Percentiles rank a stretch among this genome's conserved stretches.
These are phyloP conservation scores for Phengaris alcon DNA, from an alignment of 2,888 invertebrate genomes.

Conservation along the genomic window DNA sequence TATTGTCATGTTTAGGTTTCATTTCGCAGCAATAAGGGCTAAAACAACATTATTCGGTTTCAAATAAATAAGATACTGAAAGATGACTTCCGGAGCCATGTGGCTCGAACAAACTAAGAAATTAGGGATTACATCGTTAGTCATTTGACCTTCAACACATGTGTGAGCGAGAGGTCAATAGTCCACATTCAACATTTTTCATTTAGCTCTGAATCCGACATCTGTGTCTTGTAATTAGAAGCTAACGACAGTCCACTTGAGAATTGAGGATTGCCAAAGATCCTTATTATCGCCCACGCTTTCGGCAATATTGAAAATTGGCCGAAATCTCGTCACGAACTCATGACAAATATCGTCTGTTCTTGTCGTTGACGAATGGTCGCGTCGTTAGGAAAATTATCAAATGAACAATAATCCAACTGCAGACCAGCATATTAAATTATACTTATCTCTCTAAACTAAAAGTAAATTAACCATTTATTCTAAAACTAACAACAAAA, in stretches of 20 bases:
- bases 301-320: neutral
- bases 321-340: neutral
- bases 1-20: too few species aligned
- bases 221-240: neutral
- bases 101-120: neutral
- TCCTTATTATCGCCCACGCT: constrained; percentile 10
- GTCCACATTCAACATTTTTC: neutral
- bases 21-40: too few species aligned
- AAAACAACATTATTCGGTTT: neutral
- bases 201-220: neutral
- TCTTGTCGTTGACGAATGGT: neutral
- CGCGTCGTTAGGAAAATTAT: neutral
- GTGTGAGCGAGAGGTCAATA: neutral
- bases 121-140: constrained; percentile 4
- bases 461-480: neutral
- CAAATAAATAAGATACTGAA: neutral
- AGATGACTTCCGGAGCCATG: neutral
- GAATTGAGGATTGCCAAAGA: neutral
- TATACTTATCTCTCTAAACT: too few species aligned
- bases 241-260: constrained; percentile 2
- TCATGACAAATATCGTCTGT: neutral
- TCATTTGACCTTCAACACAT: constrained; percentile 1
- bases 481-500: neutral
- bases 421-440: neutral
- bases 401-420: neutral